A percentile compares a stretch with the other conserved stretches of the same genome.
phyloP scores from a whole-genome alignment of 1,140 invertebrate genomes.

The Ylistrum balloti region DNA sequence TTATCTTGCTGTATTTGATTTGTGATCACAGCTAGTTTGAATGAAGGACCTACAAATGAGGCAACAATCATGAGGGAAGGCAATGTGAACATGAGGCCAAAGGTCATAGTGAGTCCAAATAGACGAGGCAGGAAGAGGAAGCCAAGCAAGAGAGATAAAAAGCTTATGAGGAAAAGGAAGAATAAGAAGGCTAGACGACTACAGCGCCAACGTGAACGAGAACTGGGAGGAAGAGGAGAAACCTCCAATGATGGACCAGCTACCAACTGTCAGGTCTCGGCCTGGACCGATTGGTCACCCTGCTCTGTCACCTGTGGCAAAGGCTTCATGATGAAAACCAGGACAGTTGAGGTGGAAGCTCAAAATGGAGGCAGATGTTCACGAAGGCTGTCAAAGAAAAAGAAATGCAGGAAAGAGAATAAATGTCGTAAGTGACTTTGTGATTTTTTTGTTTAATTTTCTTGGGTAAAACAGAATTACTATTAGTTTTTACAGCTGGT shows the following conservation, averaged over 20 bases:
- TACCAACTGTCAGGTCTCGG: constrained; percentile 61
- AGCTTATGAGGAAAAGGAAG: constrained; percentile 52
- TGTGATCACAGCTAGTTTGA: neutral
- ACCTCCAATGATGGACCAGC: constrained; percentile 49
- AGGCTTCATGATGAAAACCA: constrained; percentile 65
- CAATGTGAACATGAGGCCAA: constrained; percentile 13
- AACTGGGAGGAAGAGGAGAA: constrained; percentile 43
- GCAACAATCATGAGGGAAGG: constrained; percentile 46
- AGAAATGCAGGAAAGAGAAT: constrained; percentile 59
- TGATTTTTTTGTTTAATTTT: too few species aligned
- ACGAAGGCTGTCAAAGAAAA: constrained; percentile 51
- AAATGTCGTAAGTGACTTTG: constrained; percentile 73
- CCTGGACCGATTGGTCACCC: constrained; percentile 65
- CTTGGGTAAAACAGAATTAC: too few species aligned
- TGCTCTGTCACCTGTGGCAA: constrained; percentile 80
- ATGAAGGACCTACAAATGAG: constrained; percentile 13
- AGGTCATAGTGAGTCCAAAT: constrained; percentile 10
- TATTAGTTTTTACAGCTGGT: too few species aligned
- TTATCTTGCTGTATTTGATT: neutral
- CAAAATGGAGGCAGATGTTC: constrained; percentile 56
- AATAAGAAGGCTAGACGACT: constrained; percentile 52
- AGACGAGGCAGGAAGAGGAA: constrained; percentile 46
- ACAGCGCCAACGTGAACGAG: constrained; percentile 46
- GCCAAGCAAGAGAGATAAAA: constrained; percentile 51
- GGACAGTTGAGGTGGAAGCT: constrained; percentile 63